Conservation (phyloP, 92 coral and sea anemone genomes). For the Palythoa caribaeorum region DNA sequence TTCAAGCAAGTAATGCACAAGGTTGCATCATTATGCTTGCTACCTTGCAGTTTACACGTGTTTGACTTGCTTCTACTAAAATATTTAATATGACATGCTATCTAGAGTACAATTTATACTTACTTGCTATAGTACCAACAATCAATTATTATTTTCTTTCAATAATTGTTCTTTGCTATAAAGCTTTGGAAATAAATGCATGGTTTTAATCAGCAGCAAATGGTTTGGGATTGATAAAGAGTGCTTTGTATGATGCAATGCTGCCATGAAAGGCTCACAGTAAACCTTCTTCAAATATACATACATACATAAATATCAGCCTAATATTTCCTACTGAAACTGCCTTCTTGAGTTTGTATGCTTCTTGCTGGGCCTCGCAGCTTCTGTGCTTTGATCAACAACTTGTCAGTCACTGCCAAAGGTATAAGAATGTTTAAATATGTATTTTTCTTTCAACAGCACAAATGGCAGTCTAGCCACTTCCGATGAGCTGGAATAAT, state of each 20-base stretch:
- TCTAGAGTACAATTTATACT: not conserved
- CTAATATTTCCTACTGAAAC: conserved; percentile 82
- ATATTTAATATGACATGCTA: not conserved
- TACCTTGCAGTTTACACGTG: not conserved
- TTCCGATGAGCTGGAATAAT: not conserved
- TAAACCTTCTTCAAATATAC: conserved; percentile 51
- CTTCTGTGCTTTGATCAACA: conserved; percentile 51
- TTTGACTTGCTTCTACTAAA: conserved; percentile 14
- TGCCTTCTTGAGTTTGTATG: conserved; percentile 58
- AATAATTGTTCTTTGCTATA: conserved; percentile 36
- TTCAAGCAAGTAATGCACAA: not conserved
- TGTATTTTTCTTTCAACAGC: conserved; percentile 35
- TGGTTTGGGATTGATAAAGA: conserved; percentile 8
- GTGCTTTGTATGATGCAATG: not conserved
- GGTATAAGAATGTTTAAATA: conserved; percentile 47
- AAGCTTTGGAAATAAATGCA: conserved; percentile 28
- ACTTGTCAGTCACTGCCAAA: conserved; percentile 53
- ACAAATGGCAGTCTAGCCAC: conserved; percentile 27
- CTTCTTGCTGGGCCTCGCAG: conserved; percentile 39
- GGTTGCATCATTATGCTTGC: not conserved
- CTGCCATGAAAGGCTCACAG: not conserved
- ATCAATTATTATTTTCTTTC: not conserved
- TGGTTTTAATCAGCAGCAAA: not conserved
- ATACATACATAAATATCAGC: conserved; percentile 74
- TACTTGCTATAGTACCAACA: conserved; percentile 17